Evolutionary conservation across 1,140 invertebrate species (phyloP).

Genomic region (Potamilus streckersoni): DNA sequence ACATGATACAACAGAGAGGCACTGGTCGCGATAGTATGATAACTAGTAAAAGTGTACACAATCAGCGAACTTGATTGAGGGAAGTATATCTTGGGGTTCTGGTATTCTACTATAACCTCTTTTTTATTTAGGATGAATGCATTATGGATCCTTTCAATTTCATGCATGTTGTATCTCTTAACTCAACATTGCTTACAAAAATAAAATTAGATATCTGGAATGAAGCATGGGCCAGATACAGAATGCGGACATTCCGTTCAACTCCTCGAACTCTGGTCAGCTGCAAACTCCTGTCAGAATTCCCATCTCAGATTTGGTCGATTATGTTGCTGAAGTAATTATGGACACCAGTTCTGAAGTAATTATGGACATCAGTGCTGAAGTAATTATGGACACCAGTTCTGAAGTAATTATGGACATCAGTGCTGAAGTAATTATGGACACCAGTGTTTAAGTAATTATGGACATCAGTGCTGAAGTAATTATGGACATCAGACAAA

Average conservation of each 20-base stretch:
- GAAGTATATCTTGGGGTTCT: constrained; percentile 13
- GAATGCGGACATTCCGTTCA: constrained; percentile 32
- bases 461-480: too few species aligned
- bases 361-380: too few species aligned
- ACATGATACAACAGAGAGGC: not conserved
- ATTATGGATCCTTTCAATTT: constrained; percentile 30
- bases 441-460: too few species aligned
- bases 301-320: not conserved
- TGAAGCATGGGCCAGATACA: constrained; percentile 29
- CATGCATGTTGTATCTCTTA: constrained; percentile 15
- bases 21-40: not conserved
- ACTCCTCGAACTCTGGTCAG: too few species aligned
- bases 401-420: too few species aligned
- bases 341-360: too few species aligned
- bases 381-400: too few species aligned
- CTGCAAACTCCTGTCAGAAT: not conserved
- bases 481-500: too few species aligned
- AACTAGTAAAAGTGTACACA: not conserved
- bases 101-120: constrained; percentile 17
- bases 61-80: constrained; percentile 18
- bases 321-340: not conserved
- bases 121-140: constrained; percentile 30
- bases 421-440: too few species aligned
- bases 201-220: constrained; percentile 28
- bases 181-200: constrained; percentile 19